Evolutionary conservation across 2,888 invertebrate genomes (phyloP), one percentile per base, ranked within the genome.

Genomic region (Catocala nupta): DNA sequence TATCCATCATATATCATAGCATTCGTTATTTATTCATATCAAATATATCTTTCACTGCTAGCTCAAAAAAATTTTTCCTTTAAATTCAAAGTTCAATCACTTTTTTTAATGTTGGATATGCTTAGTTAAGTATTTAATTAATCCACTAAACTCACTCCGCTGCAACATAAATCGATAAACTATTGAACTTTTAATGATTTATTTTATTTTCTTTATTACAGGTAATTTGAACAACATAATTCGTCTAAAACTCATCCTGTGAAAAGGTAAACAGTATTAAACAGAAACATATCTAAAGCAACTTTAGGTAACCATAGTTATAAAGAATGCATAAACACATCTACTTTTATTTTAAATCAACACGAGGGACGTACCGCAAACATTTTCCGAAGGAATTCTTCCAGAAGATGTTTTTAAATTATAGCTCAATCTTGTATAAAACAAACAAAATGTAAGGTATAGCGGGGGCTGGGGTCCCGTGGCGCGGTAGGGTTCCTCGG

Each of bases 401-500:
- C 42, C 53, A 54, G 39, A 58, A 63, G 44, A 50, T 58, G 44
- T 54, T 63, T 39, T 47, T 39, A 58, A 58, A 63, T 63, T 63
- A 63, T 55, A 25, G 33, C 53, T 58, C 58, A 63, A 58, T 58
- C 54, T 58, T 50, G 50, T 54, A 49, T 49, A 48, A 53, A 43
- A 57, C 62, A 62, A 62, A 62, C 53, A 62, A 48, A 39, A n/a
- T 6, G 55, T 56, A 34, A 52, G 36, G 42, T 12, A 45, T 10
- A 49, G 44, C 16, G 34, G 50, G 25, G 34, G 3, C 9, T 25
- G 49, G 49, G 55, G 49, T 50, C n/a, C 13, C 47, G 39, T 12
- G 55, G 6, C 50, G 11, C 55, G n/a, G 39, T 52, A 43, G 62
- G 57, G 53, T 43, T 48, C 53, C 62, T 45, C 57, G 25, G 53